phyloP scores from a whole-genome alignment of 2,797 vertebrate species.

The Rachycentron canadum region DNA sequence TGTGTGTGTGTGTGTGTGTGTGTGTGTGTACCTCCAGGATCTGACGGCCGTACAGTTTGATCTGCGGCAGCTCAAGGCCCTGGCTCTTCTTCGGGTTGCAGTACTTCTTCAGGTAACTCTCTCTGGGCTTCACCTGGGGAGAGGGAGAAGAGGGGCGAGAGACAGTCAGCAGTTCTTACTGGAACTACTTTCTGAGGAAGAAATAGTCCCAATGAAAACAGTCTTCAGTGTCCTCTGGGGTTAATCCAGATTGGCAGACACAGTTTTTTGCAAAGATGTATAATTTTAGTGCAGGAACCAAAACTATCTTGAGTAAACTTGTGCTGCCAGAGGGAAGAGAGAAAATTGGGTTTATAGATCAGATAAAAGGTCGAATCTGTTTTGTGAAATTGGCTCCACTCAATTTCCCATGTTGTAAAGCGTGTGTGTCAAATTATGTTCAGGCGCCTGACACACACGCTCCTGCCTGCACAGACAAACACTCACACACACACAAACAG shows the following conservation, averaged over 20 bases:
- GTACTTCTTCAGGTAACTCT: conserved; percentile 95
- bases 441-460: neutral
- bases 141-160: neutral
- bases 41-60: conserved; percentile 93
- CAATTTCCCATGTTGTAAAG: neutral
- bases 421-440: neutral
- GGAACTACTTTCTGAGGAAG: conserved; percentile 3
- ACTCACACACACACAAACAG: neutral
- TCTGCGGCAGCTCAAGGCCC: conserved; percentile 93
- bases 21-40: conserved; percentile 91
- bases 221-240: neutral
- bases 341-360: neutral
- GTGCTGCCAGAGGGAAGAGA: neutral
- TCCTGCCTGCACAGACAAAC: neutral
- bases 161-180: neutral
- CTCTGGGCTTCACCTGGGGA: conserved; percentile 93
- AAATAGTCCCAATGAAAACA: neutral
- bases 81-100: conserved; percentile 95
- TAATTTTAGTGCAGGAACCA: neutral
- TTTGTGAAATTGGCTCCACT: too few species aligned
- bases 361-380: neutral
- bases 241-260: neutral
- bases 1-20: conserved; percentile 45
- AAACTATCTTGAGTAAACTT: neutral
- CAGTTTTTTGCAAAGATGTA: neutral